Conservation (phyloP, 2,797 vertebrate species). For the Sebastes baramenuke region DNA sequence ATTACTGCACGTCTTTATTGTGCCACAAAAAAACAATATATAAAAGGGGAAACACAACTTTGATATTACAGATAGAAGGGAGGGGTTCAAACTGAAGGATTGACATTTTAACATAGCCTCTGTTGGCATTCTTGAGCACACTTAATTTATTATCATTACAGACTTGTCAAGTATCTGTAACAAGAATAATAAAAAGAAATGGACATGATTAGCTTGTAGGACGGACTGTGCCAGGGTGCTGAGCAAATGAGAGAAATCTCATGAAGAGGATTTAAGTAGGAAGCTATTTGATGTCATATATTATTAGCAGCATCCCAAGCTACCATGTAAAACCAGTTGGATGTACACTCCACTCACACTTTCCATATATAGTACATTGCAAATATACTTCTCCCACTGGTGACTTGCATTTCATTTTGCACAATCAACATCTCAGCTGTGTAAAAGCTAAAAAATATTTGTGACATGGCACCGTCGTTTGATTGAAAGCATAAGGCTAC, state of each 20-base stretch:
- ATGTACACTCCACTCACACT: not conserved
- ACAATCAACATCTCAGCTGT: not conserved
- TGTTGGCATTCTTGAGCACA: not conserved
- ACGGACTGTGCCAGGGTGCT: not conserved
- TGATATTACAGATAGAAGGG: not conserved
- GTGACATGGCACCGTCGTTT: not conserved
- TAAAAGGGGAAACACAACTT: not conserved
- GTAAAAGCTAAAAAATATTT: not conserved
- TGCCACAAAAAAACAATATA: not conserved
- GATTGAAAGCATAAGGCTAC: not conserved
- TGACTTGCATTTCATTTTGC: not conserved
- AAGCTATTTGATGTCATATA: conserved; percentile 4
- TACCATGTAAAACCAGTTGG: not conserved
- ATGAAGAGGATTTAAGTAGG: not conserved
- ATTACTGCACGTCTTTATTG: not conserved
- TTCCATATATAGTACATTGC: not conserved
- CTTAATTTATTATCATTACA: not conserved
- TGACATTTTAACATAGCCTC: not conserved
- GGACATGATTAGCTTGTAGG: not conserved
- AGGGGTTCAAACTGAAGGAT: not conserved
- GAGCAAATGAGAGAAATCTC: not conserved
- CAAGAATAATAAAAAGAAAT: not conserved
- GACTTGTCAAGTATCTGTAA: not conserved
- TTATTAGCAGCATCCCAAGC: not conserved
- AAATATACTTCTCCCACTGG: not conserved